A percentile compares a stretch with the other conserved stretches of the same genome.
Conservation (phyloP, 1,140 invertebrate species). For the Temnothorax longispinosus region DNA sequence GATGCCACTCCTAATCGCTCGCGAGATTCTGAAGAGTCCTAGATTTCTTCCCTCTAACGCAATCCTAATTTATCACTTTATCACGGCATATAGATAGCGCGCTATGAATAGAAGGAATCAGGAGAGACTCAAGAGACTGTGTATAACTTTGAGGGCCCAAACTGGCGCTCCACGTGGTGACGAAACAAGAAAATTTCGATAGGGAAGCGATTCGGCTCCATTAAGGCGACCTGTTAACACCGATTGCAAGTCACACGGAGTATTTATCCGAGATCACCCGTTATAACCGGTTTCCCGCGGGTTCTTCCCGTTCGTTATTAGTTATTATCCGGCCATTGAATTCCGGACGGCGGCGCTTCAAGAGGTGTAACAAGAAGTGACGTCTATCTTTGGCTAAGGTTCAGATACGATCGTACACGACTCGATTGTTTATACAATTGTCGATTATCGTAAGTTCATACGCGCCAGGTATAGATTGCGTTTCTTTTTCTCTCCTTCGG, state of each 20-base stretch:
- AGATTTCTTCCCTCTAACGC: neutral
- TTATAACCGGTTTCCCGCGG: constrained; percentile 56
- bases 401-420: neutral
- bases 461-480: neutral
- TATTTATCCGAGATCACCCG: constrained; percentile 19
- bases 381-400: neutral
- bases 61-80: neutral
- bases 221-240: constrained; percentile 16
- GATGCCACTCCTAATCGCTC: neutral
- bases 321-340: neutral
- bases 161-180: neutral
- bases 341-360: neutral
- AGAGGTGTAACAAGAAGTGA: neutral
- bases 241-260: neutral
- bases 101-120: neutral
- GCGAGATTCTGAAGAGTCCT: neutral
- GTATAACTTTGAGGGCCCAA: neutral
- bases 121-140: neutral
- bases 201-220: neutral
- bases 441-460: neutral
- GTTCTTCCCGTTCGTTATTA: neutral
- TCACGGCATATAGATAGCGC: neutral
- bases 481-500: neutral
- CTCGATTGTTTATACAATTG: neutral
- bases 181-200: constrained; percentile 33